Base-by-base conservation (phyloP, 2,113 vertebrate genomes). In the Megaleporinus macrocephalus region DNA sequence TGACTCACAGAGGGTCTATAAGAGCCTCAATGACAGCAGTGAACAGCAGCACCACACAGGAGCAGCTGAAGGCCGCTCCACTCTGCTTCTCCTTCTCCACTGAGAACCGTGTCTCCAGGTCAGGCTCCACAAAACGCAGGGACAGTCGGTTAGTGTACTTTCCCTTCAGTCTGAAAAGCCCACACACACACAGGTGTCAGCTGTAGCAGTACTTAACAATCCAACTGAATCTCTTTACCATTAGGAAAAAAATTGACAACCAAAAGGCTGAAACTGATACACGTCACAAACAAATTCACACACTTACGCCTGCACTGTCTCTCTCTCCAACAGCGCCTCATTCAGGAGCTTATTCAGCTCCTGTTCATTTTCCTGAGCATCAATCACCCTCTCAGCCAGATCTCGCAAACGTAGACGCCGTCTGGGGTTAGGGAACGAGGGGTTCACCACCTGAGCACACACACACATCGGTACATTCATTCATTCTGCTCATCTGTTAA, bases 21-120 rank as follows among this genome's bases (percentile, higher is more conserved):
- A 97, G 95, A 0, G 94, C 93, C 89, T 97, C 95, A 55, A 96
- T 96, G 24, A 94, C 83, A 5, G 96, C 93, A 0, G 95, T 95
- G 84, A 97, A 98, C 86, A 97, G 92, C 79, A 98, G 94, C 26
- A 99, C 95, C 0, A 98, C 95, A 0, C 97, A 98, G 80, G 96
- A 97, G 86, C 97, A 99, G 92, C 96, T 96, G 91, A 99, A 98
- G 68, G 97, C 97, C 0, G 97, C 97, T 0, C 97, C 97, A 0
- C 97, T 99, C 92, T 99, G 97, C 83, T 99, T 98, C 85, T 99
- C 97, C 89, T 98, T 98, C 93, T 99, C 97, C 86, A 98, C 96
- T 0, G 97, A 98, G 92, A 96, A 99, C 4, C 96, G 95, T 0
- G 94, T 96, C 84, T 99, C 97, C 93, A 98, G 93, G 26, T 97